Evolutionary conservation across 2,113 vertebrate species (phyloP), one percentile per base, ranked within the genome.

Genomic region (Callorhinus ursinus): DNA sequence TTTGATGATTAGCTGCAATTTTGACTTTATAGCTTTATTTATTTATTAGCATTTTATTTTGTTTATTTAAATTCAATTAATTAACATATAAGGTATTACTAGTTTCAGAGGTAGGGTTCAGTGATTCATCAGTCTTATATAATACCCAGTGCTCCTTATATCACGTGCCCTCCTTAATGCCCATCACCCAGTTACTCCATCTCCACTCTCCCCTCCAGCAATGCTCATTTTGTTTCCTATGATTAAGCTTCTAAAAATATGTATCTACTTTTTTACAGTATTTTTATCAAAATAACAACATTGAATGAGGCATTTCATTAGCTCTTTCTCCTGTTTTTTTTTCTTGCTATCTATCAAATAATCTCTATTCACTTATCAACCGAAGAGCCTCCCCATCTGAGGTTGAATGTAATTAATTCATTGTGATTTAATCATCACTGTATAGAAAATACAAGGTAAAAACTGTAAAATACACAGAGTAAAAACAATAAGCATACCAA

Each of bases 251-350:
- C 24, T 51, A 81, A 86, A 93, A 69, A 61, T 24, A 31, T 42
- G 8, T 51, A 89, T 22, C 18, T 51, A 93, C 1, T 51, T 93
- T 96, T 55, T 24, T 22, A 49, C 46, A 46, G 51, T 57, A 69
- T 93, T 94, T 95, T 95, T 85, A 59, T 42, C 36, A 97, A 86
- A 80, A 72, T 36, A 61, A 90, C 4, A 63, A 93, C n/a, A 87
- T 81, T 90, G 19, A 80, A 88, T 59, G 2, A 92, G 19, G 5
- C 15, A 69, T 80, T 31, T 24, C 19, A 94, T 90, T 95, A 55
- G 33, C n/a, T 39, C 22, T 57, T 82, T 86, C 4, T 94, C 18
- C 22, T 94, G 7, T 39, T 26, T 46, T 39, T 26, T 76, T 89
- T 53, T 80, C 39, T 51, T 72, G 15, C 80, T 69, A 39, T 39